Conservation (phyloP, 2,797 vertebrate species). For the Margarornis squamiger region DNA sequence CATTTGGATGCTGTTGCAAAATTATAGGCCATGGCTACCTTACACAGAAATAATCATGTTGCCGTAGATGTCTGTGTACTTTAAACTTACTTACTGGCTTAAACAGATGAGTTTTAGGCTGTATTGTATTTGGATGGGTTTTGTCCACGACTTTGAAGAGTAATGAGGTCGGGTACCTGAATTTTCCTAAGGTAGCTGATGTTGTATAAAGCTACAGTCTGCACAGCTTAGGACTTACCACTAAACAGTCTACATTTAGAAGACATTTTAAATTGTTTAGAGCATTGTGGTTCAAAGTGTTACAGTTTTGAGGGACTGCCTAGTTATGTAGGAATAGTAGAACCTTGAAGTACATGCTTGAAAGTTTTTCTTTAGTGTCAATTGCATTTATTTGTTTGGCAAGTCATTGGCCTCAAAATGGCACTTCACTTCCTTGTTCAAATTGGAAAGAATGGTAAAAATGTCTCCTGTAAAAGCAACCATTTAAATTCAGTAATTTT, state of each 20-base stretch:
- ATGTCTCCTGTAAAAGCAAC: slow-evolving; percentile 14
- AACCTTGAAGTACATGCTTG: slow-evolving; percentile 65
- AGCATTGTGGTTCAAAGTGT: slow-evolving; percentile 70
- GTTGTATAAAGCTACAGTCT: slow-evolving; percentile 36
- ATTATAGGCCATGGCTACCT: slow-evolving; percentile 75
- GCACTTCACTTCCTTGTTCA: slow-evolving; percentile 27
- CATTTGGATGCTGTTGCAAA: slow-evolving; percentile 61
- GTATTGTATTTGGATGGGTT: slow-evolving; percentile 35
- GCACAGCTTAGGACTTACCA: slow-evolving; percentile 64
- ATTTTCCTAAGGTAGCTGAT: slow-evolving; percentile 48
- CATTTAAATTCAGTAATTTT: background rate
- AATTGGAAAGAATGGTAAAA: slow-evolving; percentile 20
- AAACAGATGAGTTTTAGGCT: slow-evolving; percentile 45
- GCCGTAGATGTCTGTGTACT: slow-evolving; percentile 67
- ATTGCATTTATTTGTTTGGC: slow-evolving; percentile 20
- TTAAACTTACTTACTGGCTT: slow-evolving; percentile 51
- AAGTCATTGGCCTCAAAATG: background rate
- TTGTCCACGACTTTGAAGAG: slow-evolving; percentile 68
- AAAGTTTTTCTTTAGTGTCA: slow-evolving; percentile 21
- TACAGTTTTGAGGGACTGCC: slow-evolving; percentile 34
- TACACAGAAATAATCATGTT: slow-evolving; percentile 54
- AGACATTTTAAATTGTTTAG: slow-evolving; percentile 51
- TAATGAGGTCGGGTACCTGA: slow-evolving; percentile 55
- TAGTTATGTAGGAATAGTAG: slow-evolving; percentile 31
- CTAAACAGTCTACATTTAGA: slow-evolving; percentile 48